Percentiles rank a stretch among this genome's conserved stretches.
Conservation (phyloP, 64 coral and sea anemone species). For the Montipora cactus region DNA sequence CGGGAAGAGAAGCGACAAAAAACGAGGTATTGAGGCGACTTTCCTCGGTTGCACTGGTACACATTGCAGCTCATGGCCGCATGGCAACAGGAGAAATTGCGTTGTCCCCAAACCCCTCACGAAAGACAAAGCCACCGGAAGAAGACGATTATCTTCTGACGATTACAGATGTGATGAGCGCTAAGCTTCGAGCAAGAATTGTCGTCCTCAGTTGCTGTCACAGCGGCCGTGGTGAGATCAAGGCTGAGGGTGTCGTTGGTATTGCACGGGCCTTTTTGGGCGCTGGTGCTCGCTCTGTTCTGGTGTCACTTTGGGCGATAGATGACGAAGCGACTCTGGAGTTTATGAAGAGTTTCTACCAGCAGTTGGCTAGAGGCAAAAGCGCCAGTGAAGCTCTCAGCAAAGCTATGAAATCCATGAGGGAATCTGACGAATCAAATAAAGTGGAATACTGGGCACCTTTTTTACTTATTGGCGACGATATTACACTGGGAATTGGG, state of each 20-base stretch:
- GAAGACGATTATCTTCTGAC: constrained; percentile 34
- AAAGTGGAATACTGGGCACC: constrained; percentile 27
- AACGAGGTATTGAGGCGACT: background rate
- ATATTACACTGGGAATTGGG: constrained; percentile 8
- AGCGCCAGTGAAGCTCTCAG: constrained; percentile 33
- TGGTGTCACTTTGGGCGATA: constrained; percentile 39
- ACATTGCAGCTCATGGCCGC: constrained; percentile 1
- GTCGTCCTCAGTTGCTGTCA: constrained; percentile 48
- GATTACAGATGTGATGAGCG: background rate
- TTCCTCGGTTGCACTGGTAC: background rate
- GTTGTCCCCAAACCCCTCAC: background rate
- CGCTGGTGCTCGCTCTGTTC: constrained; percentile 29
- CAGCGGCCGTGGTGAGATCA: constrained; percentile 33
- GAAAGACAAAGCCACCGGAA: background rate
- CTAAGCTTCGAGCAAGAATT: constrained; percentile 7
- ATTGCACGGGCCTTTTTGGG: constrained; percentile 9
- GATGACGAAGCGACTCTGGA: constrained; percentile 5
- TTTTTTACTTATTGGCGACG: constrained; percentile 35
- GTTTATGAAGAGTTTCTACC: constrained; percentile 35
- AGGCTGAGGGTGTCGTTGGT: constrained; percentile 48
- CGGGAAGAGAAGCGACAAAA: background rate
- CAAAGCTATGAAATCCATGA: constrained; percentile 40
- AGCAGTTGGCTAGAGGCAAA: constrained; percentile 25
- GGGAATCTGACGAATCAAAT: background rate
- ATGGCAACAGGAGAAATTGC: constrained; percentile 8